Percentiles rank a stretch among this genome's conserved stretches.
Evolutionary conservation across 2,113 vertebrate species (phyloP).

Genomic region (Myotis brandtii): DNA sequence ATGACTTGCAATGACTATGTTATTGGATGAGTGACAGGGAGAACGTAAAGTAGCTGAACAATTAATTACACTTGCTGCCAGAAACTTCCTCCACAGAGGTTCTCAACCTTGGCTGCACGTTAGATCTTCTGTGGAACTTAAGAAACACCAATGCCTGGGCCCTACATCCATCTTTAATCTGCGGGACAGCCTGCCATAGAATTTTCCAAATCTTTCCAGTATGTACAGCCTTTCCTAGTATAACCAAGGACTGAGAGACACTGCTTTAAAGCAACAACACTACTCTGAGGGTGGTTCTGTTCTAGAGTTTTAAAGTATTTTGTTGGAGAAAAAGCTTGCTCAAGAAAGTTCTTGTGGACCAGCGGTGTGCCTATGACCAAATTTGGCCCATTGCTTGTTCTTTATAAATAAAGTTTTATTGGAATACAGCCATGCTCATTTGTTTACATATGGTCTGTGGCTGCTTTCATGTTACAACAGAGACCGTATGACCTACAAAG

Average conservation of each 20-base stretch:
- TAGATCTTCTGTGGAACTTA: neutral
- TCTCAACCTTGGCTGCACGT: neutral
- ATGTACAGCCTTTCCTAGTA: neutral
- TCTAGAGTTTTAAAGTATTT: neutral
- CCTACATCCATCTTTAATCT: neutral
- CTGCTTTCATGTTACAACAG: neutral
- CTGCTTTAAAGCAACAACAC: neutral
- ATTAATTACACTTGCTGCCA: neutral
- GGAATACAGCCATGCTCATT: neutral
- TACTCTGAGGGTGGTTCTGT: neutral
- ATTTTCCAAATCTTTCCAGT: neutral
- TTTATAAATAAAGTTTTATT: conserved; percentile 44
- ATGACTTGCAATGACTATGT: neutral
- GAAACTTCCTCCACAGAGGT: neutral
- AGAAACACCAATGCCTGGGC: neutral
- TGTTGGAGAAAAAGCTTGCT: neutral
- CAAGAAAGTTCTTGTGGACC: neutral
- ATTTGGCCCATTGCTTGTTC: neutral
- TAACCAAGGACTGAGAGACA: neutral
- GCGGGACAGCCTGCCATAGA: neutral
- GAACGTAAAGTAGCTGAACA: neutral
- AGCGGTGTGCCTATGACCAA: neutral
- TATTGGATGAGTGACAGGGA: neutral
- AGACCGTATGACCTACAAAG: neutral
- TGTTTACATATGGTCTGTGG: neutral